phyloP scores from a whole-genome alignment of 2,888 invertebrate genomes.

The Fabriciana adippe region DNA sequence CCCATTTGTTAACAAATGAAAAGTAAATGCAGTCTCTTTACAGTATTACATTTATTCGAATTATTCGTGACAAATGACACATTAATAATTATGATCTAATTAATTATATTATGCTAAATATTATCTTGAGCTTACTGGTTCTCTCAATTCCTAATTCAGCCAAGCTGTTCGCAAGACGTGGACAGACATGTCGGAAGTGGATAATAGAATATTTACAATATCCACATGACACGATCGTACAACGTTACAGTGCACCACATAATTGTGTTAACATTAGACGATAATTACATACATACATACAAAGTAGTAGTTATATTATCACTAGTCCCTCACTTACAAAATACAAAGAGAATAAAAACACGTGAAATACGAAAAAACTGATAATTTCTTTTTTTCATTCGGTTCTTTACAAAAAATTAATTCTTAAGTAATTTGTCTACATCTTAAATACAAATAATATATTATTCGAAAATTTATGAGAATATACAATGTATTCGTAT shows the following conservation, averaged over 20 bases:
- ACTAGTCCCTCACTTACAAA: conserved; percentile 21
- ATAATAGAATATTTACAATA: conserved; percentile 57
- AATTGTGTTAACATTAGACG: conserved; percentile 32
- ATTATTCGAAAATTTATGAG: conserved; percentile 7
- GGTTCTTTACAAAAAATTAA: conserved; percentile 28
- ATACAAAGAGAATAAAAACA: conserved; percentile 18
- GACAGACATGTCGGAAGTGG: conserved; percentile 50
- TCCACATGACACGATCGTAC: conserved; percentile 42
- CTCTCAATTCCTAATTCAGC: conserved; percentile 78
- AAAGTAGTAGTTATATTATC: conserved; percentile 21
- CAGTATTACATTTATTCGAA: conserved; percentile 72
- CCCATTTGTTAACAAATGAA: conserved; percentile 34
- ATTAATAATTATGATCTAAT: conserved; percentile 51
- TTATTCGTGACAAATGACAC: conserved; percentile 76
- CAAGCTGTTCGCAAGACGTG: conserved; percentile 59
- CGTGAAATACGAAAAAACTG: conserved; percentile 10
- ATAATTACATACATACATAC: conserved; percentile 29
- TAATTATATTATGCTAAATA: conserved; percentile 59
- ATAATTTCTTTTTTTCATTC: conserved; percentile 18
- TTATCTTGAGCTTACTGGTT: conserved; percentile 76
- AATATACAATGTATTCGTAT: background rate
- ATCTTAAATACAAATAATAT: conserved; percentile 20
- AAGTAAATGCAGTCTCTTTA: conserved; percentile 35
- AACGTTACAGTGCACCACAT: conserved; percentile 27
- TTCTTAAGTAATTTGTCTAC: conserved; percentile 19